phyloP scores from a whole-genome alignment of 2,113 vertebrate genomes.

The Pedetes capensis region DNA sequence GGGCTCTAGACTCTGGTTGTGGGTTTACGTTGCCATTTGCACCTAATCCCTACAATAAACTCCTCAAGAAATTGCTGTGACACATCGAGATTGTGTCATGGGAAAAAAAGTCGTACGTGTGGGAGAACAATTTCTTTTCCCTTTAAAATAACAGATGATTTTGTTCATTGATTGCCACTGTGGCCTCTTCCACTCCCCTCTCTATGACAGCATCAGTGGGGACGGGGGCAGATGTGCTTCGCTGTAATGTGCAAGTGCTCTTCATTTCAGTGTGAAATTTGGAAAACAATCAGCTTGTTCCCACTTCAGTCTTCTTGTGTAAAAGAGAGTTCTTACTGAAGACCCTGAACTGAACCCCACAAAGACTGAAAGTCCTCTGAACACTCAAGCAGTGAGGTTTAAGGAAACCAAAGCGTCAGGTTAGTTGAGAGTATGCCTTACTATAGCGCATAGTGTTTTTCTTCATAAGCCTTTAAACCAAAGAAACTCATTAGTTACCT shows the following conservation, averaged over 20 bases:
- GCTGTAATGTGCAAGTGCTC: too few species aligned
- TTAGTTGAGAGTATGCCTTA: neutral
- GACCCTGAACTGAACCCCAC: neutral
- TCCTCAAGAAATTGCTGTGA: neutral
- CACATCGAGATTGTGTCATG: neutral
- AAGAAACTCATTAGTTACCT: neutral
- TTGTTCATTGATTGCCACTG: neutral
- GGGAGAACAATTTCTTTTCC: neutral
- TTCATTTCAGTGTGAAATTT: neutral
- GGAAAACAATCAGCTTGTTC: neutral
- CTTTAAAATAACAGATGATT: neutral
- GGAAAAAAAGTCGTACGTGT: neutral
- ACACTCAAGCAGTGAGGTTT: neutral
- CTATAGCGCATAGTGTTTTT: neutral
- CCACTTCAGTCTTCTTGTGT: neutral
- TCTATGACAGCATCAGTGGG: neutral
- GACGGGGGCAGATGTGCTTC: neutral
- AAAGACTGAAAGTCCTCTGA: neutral
- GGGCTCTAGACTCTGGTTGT: neutral
- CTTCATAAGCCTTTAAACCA: neutral
- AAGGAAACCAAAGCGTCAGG: neutral
- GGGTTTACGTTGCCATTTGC: neutral
- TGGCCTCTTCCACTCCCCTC: neutral
- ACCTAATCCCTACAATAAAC: constrained; percentile 41
- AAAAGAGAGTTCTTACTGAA: neutral